Evolutionary conservation across 1,140 invertebrate genomes (phyloP), one percentile per base, ranked within the genome.

Genomic region (Apis laboriosa): DNA sequence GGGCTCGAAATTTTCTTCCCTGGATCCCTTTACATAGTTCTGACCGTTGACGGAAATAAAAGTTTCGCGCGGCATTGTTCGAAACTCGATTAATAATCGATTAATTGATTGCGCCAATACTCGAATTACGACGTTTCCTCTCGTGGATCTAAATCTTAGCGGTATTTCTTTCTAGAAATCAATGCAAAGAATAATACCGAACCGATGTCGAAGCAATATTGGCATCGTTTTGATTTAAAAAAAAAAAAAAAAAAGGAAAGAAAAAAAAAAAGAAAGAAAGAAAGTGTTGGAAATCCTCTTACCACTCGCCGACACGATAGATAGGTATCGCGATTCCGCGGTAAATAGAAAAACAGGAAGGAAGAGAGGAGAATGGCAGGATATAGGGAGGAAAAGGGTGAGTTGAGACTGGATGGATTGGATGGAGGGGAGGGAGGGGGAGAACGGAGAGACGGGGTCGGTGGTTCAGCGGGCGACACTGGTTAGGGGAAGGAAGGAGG

Each of bases 401-500:
- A 89, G 80, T 77, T 43, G 56, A 64, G 53, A 76, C 58, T 63
- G 61, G 76, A 60, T 12, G 34, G 34, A 43, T 43, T 43, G 34
- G 34, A 43, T 12, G 64, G 19, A 9, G 28, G n/a, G 34, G 24
- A 24, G 24, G 24, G 24, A 24, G 21, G 17, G 12, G 28, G 66
- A 12, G 34, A 2, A 49, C 63, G n/a, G 2, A 15, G 60, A 17
- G 19, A 55, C 28, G 68, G 75, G 56, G 73, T 74, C 74, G 63
- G 56, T 74, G 76, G 58, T 83, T 86, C 24, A 68, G 61, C 55
- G 34, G 66, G 61, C 56, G 74, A 80, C 58, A 63, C 58, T 60
- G 64, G n/a, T 64, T 15, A 34, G 43, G 13, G 55, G 43, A 66
- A 77, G 80, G 55, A 51, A 66, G 80, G 80, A 77, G 67, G 70